Evolutionary conservation across 2,797 vertebrate genomes (phyloP), one percentile per base, ranked within the genome.

Genomic region (Poecilia gillii): DNA sequence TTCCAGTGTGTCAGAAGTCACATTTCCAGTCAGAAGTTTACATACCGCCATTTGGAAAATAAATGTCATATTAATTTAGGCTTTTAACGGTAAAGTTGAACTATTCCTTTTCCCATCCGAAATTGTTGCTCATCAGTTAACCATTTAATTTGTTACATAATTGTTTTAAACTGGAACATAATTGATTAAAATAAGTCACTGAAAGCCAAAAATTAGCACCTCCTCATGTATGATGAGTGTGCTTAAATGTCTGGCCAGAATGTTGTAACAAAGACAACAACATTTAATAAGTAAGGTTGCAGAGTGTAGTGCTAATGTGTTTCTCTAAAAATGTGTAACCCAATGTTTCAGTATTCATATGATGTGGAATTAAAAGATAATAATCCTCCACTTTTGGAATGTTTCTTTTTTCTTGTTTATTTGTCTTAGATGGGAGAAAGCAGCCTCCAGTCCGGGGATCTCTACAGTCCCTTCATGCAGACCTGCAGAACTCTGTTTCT

Each of bases 401-500:
- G 41, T 45, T 73, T 6, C 53, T 62, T n/a, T 70, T 16, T 33
- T 83, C 59, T 0, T 20, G 12, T 84, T 43, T 71, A 72, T 64
- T 57, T 13, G 25, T 76, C 23, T 53, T 81, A 95, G 94, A 92
- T 98, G 39, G 97, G 96, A 43, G 96, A 94, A 0, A 96, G 96
- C 14, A 20, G 78, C 0, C 91, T 95, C 72, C 98, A 98, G 88
- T 89, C 90, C 0, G 98, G 98, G 0, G 89, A 97, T 72, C 95
- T 99, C 76, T 96, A 98, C 90, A 98, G 98, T 12, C 73, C 95
- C 28, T 99, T 97, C 91, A 98, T 99, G 96, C 96, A 95, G 47
- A 95, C 96, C n/a, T 99, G 98, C 81, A 97, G 97, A 76, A 95
- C 93, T 1, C 88, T 99, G 73, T 95, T 99, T 83, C 95, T 99